Base-by-base conservation (phyloP, 2,113 vertebrate genomes). In the Cololabis saira region DNA sequence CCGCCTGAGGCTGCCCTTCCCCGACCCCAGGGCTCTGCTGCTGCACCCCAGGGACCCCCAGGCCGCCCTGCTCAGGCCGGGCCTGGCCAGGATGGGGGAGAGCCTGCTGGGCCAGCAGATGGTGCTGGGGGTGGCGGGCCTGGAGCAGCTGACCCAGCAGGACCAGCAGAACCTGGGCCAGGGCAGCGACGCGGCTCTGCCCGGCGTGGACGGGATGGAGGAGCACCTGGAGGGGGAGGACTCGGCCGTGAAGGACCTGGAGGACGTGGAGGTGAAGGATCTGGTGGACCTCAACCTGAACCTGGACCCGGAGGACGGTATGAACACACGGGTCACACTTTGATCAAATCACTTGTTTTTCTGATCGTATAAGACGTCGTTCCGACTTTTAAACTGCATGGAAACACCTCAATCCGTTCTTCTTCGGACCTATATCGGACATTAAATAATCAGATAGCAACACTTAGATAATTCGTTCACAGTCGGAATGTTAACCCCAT, bases 211-310 rank as follows among this genome's bases (percentile, higher is more conserved):
- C 8, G 88, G 89, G n/a, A 92, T 98, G 0, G 96, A 97, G 70
- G 97, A 95, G 77, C 97, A 98, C 27, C 91, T 98, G 21, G 96
- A 98, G 81, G 89, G 95, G 8, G 96, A 98, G 80, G 97, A 98
- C 75, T 95, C 96, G 0, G 92, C 95, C 9, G 98, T 97, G 15
- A 99, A 98, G 90, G 98, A 98, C 55, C 83, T 99, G 45, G 93
- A 94, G 70, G 97, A 99, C 47, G 98, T 99, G 68, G 97, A 98
- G 83, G 97, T 99, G 65, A 99, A 98, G 83, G 97, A 99, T 70
- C 93, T 99, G 78, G 98, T 96, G 17, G 98, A 99, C 82, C 95
- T 98, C 74, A 99, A 97, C 84, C 86, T 99, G 64, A 98, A 98
- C 87, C 89, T 98, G 6, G 98, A 98, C 68, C 83, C 95, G 21